Evolutionary conservation across 92 coral and sea anemone genomes (phyloP), one percentile per base, ranked within the genome.

Genomic region (Bergia puertoricense): DNA sequence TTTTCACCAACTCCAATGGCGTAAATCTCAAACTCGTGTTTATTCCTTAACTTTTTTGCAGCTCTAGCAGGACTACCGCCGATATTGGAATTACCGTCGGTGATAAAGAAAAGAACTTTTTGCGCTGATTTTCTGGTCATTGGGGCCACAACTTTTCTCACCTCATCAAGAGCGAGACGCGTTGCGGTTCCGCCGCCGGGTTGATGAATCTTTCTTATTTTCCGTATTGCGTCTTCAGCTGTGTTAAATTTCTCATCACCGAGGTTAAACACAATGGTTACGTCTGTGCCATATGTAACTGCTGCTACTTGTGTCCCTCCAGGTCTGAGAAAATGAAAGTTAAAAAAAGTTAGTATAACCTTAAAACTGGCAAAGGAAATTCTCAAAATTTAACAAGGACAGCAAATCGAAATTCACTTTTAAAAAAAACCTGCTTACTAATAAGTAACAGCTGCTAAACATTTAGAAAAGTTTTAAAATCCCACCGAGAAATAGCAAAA

Each of bases 171-270:
- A 44, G 98, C 98, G 43, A 87, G 90, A 2, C 92, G 86, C 3
- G 95, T 86, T 13, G 98, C 98, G 20, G 98, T 96, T 9, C 93
- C 98, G 46, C 98, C 98, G 38, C 98, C 98, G n/a, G 87, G 80
- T 43, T 93, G 93, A 48, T 74, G 11, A 44, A 96, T 95, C 36
- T 92, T 67, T 56, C 79, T 95, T 38, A 96, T 92, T 79, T 82
- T 92, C 38, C 84, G 76, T 20, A 92, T 83, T 56, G 91, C 94
- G 18, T 92, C 79, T 3, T 91, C 59, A 18, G 82, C 78, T 2
- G 95, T 86, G 51, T 79, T 59, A 0, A 89, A 91, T 4, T 86
- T 68, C 0, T 91, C 95, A 48, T 90, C 95, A 37, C 96, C 93
- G 44, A 96, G 90, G 41, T 91, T 93, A 85, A 96, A 96, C 77